Base-by-base conservation (phyloP, 2,888 invertebrate genomes). In the Drosophila flavopinicola region DNA sequence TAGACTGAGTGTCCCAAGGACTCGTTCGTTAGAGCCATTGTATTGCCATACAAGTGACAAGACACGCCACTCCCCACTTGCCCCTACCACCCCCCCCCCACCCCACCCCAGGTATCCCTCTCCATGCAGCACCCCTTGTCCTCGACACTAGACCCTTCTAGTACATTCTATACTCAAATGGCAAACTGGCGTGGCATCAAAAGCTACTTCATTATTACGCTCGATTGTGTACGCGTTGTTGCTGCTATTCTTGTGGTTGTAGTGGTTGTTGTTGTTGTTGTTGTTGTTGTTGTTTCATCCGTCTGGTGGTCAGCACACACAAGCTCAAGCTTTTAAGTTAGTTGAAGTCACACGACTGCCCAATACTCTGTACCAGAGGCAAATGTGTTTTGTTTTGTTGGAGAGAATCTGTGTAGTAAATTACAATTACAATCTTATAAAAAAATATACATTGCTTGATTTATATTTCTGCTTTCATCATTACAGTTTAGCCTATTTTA, bases 151-250 rank as follows among this genome's bases (percentile, higher is more conserved):
- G 13, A 20, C 7, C 20, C 30, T 11, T 6, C 13, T n/a, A n/a
- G n/a, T n/a, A n/a, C n/a, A n/a, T n/a, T 11, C 44, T 30, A 25
- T 6, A 45, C 32, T 10, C 15, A 47, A 32, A 17, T 0, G 13
- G 25, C 25, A 13, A 44, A 45, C 45, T 54, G 70, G 71, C 58
- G 61, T 44, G 27, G 61, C 74, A 75, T 76, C 73, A 79, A 75
- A 83, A 58, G 51, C 76, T 69, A 78, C 88, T 87, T 87, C 87
- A 88, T 88, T 88, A 87, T 84, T 78, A 73, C 85, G 75, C 84
- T 80, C 85, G 78, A 87, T 87, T 88, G 86, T 78, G 79, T 66
- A 66, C 63, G 58, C 42, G 39, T 37, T 77, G 33, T 35, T 54
- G 45, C 30, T 45, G 30, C 38, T 58, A 17, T 35, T 64, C 32